These are phyloP conservation scores for Cebidichthys violaceus DNA, from an alignment of 2,113 vertebrate species.

Conservation along the genomic window DNA sequence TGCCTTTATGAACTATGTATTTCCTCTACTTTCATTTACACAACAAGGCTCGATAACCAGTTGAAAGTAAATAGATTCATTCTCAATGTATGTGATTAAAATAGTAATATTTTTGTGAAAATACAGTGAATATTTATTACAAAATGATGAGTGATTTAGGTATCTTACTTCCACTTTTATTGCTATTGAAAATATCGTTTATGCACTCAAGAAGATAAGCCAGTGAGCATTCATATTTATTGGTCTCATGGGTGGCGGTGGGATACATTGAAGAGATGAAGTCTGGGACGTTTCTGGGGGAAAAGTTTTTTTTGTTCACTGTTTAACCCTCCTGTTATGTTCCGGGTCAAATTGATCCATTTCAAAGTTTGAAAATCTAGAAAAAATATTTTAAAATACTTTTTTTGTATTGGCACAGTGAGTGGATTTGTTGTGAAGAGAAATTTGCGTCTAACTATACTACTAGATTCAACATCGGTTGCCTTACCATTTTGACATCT, in stretches of 20 bases:
- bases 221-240: background rate
- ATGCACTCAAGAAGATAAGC: background rate
- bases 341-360: too few relatives aligned
- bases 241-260: background rate
- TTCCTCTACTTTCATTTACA: background rate
- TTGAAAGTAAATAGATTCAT: background rate
- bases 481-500: slow-evolving; percentile 33
- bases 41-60: background rate
- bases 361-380: too few relatives aligned
- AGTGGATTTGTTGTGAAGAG: background rate
- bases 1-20: background rate
- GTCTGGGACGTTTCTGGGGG: background rate
- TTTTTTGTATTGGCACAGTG: too few relatives aligned
- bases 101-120: background rate
- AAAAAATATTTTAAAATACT: too few relatives aligned
- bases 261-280: background rate
- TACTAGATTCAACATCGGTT: background rate
- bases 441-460: background rate
- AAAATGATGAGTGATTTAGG: background rate
- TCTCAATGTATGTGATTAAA: background rate
- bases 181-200: background rate
- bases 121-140: background rate
- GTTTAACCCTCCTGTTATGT: too few relatives aligned
- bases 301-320: background rate
- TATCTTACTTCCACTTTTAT: slow-evolving; percentile 1